Base-by-base conservation (phyloP, 2,113 vertebrate genomes). In the Grus americana region DNA sequence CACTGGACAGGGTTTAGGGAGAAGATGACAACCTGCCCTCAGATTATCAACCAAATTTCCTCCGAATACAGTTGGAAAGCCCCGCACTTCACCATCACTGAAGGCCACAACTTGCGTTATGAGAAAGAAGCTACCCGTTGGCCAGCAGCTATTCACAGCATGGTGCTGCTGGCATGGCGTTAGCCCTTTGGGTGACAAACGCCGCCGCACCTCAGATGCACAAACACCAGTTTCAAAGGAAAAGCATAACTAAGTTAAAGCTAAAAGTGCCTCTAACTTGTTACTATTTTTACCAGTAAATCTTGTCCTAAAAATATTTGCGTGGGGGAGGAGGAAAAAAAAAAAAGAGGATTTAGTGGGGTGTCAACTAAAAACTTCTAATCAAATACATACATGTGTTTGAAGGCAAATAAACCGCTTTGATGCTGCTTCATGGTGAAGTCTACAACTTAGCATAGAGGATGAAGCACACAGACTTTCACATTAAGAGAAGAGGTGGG, bases 261-360 rank as follows among this genome's bases (percentile, higher is more conserved):
- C 58, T 54, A 54, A 66, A 91, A 23, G 71, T 76, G 46, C 54
- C 46, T 90, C 89, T 34, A 26, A 57, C 49, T 15, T 61, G 87
- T 92, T 96, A 42, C 93, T 96, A 96, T 93, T 97, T 95, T 96
- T 94, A 96, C 57, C 86, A n/a, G 83, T 84, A 93, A 93, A 79
- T 89, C 95, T 84, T 79, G 86, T 59, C 85, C 94, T 96, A 86
- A 81, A 94, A 93, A 78, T 95, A 92, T 91, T 84, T 91, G 61
- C 0, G 19, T 92, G 95, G 65, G 86, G 70, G 54, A 87, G 46
- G 38, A 73, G 2, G 5, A 42, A 42, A 67, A 44, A 38, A 38
- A 36, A 38, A 23, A 61, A 55, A 14, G 21, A 86, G 8, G 44
- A 94, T 68, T 92, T 61, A 92, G 70, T 59, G 57, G 63, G 71